Evolutionary conservation across 2,797 vertebrate species (phyloP), one percentile per base, ranked within the genome.

Genomic region (Tinamus major): DNA sequence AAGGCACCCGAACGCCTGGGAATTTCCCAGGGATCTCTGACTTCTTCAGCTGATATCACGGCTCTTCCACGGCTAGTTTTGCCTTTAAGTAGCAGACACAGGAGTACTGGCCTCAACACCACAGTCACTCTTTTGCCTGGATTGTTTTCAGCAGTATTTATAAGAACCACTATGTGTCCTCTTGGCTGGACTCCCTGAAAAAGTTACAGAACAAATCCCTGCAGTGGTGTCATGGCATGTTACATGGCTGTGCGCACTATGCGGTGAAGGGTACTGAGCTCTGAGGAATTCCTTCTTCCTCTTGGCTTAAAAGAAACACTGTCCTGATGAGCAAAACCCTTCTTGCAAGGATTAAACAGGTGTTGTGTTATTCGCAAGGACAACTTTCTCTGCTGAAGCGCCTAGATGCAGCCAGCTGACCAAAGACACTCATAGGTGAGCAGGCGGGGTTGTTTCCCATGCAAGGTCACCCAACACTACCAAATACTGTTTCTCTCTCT

Each of bases 121-220:
- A 13, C 3, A 2, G 8, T 56, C 58, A 3, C 26, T 49, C 2
- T 75, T 75, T 74, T 2, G 0, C 13, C 39, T n/a, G 48, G 13
- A n/a, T 64, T 3, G 0, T 53, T 79, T 72, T 53, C 78, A 69
- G 62, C 44, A 64, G 26, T 44, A 16, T 51, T 44, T 67, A 21
- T 41, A 56, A 35, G 49, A 59, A 41, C 9, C 12, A 37, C 29
- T 42, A 5, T 6, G 39, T 29, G 42, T 69, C 67, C 51, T 59
- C 24, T 69, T n/a, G 69, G 51, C 80, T 53, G 75, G 53, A 15
- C 16, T 56, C 18, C 19, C 27, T 44, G 59, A 76, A 62, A 61
- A 58, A 39, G 8, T 1, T 1, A 0, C 84, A 76, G 42, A 79
- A 44, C 42, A 58, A 31, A 70, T 27, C 69, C 63, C 39, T 70